Percentiles rank a stretch among this genome's conserved stretches.
These are phyloP conservation scores for Pheosia tremula DNA, from an alignment of 2,888 invertebrate species.

Conservation along the genomic window DNA sequence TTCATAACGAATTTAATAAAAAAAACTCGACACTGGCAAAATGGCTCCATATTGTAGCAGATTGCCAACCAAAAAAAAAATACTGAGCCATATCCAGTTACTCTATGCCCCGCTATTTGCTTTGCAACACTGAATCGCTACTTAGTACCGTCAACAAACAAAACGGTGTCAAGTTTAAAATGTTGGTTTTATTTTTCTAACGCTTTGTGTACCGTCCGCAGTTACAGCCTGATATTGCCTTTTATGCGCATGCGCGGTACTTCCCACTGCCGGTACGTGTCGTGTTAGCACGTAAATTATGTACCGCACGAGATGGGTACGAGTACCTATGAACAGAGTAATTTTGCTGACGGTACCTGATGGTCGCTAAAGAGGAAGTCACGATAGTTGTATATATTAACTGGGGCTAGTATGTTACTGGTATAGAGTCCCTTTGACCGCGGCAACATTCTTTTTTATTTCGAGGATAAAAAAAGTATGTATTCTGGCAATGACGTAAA, in stretches of 20 bases:
- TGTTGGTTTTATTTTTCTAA: constrained; percentile 26
- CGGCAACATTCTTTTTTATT: neutral
- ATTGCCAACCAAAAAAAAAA: too few relatives aligned
- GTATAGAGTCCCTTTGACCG: constrained; percentile 11
- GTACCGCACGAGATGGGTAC: too few relatives aligned
- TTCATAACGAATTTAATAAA: too few relatives aligned
- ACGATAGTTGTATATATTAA: constrained; percentile 39
- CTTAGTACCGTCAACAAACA: constrained; percentile 46
- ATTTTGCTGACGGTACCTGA: constrained; percentile 28
- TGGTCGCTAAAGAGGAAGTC: constrained; percentile 58
- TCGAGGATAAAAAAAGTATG: too few relatives aligned
- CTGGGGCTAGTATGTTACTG: constrained; percentile 18
- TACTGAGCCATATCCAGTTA: constrained; percentile 31
- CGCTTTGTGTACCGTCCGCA: constrained; percentile 6
- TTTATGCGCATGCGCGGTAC: too few relatives aligned
- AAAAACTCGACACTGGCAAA: too few relatives aligned
- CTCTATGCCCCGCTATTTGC: constrained; percentile 14
- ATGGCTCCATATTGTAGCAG: too few relatives aligned
- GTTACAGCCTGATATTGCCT: neutral
- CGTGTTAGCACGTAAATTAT: neutral
- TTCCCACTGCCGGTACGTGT: too few relatives aligned
- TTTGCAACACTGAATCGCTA: constrained; percentile 36
- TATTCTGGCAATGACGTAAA: too few relatives aligned
- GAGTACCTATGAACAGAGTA: too few relatives aligned
- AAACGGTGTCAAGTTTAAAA: constrained; percentile 49